Evolutionary conservation across 2,888 invertebrate species (phyloP).

Genomic region (Rhamphomyia laevipes): DNA sequence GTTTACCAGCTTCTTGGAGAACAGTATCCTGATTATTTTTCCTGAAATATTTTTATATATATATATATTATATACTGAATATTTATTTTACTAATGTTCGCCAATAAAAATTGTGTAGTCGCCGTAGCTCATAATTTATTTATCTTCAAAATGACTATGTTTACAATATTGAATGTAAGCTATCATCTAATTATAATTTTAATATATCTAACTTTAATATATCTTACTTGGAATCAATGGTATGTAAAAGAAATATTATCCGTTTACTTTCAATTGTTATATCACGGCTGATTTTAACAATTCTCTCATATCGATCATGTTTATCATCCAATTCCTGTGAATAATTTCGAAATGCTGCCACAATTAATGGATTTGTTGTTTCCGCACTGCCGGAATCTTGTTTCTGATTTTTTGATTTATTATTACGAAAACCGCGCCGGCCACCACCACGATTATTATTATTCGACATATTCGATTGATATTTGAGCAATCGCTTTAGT

Average conservation of each 20-base stretch:
- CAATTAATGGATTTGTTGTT: constrained; percentile 27
- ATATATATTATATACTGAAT: no score
- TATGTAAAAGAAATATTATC: constrained; percentile 76
- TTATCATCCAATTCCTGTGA: constrained; percentile 56
- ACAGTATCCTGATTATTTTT: constrained; percentile 44
- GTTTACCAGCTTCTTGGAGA: constrained; percentile 50
- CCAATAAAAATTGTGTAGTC: no score
- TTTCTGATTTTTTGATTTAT: constrained; percentile 8
- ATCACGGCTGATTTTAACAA: constrained; percentile 71
- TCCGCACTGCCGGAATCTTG: constrained; percentile 15
- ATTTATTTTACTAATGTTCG: no score
- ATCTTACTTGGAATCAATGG: constrained; percentile 39
- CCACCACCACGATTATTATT: neutral
- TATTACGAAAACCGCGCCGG: neutral
- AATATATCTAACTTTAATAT: neutral
- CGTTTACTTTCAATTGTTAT: constrained; percentile 84
- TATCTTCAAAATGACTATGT: no score
- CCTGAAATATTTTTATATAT: constrained; percentile 28
- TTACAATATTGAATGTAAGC: no score
- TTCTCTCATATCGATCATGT: constrained; percentile 72
- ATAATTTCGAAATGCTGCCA: constrained; percentile 45
- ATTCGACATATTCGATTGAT: no score
- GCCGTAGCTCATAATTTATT: no score
- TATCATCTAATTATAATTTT: no score
- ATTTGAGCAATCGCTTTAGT: no score